Percentiles rank a stretch among this genome's conserved stretches.
Conservation (phyloP, 2,888 invertebrate genomes). For the Dasypogon diadema region DNA sequence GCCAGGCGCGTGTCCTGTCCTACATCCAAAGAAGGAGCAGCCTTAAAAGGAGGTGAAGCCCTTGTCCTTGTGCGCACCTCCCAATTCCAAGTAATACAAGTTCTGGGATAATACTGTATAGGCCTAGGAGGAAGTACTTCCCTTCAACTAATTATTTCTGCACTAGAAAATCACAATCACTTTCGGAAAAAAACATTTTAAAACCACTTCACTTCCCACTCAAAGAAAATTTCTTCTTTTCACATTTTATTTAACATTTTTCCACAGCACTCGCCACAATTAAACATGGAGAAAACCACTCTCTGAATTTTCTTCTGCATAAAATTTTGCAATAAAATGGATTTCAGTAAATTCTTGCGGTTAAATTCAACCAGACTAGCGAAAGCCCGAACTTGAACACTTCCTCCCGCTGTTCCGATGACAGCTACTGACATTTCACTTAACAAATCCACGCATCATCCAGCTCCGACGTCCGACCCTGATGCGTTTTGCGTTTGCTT, state of each 20-base stretch:
- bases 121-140: no score
- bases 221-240: no score
- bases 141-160: no score
- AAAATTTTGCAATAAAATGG: background rate
- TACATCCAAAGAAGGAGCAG: slow-evolving; percentile 38
- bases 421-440: background rate
- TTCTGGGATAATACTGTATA: no score
- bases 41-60: slow-evolving; percentile 13
- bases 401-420: background rate
- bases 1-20: slow-evolving; percentile 47
- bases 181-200: no score
- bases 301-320: background rate
- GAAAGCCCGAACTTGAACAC: background rate
- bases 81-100: slow-evolving; percentile 5
- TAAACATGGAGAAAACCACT: background rate
- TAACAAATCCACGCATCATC: slow-evolving; percentile 10
- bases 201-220: no score
- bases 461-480: slow-evolving; percentile 17
- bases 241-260: background rate
- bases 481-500: background rate
- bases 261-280: background rate
- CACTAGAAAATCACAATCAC: no score
- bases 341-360: background rate
- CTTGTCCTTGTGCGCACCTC: slow-evolving; percentile 51
- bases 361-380: background rate